phyloP scores from a whole-genome alignment of 2,113 vertebrate species.

The Nanger granti region DNA sequence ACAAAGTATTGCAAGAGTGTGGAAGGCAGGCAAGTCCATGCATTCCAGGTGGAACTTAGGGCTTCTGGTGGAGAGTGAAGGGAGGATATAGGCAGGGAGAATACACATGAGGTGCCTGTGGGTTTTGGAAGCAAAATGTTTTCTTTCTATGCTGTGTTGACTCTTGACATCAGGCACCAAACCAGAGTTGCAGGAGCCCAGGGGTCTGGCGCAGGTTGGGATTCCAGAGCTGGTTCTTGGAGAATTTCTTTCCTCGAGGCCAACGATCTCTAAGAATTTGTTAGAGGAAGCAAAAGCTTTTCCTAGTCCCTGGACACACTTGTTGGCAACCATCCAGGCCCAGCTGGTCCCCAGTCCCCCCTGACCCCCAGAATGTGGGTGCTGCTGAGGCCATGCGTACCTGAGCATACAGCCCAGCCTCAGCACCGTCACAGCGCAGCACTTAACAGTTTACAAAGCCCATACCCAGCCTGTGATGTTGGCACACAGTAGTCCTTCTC shows the following conservation, averaged over 20 bases:
- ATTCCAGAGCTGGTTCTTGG: not conserved
- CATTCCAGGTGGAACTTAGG: not conserved
- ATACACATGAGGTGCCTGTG: not conserved
- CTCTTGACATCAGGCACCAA: not conserved
- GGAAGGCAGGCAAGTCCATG: rapidly evolving
- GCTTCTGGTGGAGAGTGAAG: not conserved
- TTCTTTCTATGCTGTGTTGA: not conserved
- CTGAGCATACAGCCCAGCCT: not conserved
- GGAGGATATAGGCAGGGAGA: not conserved
- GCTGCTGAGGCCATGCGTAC: not conserved
- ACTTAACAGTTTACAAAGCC: not conserved
- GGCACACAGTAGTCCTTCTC: not conserved
- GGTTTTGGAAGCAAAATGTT: not conserved
- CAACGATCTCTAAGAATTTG: not conserved
- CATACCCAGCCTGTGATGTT: not conserved
- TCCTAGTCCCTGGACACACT: not conserved
- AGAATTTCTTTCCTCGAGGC: not conserved
- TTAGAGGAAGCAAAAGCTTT: not conserved
- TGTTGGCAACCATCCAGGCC: not conserved
- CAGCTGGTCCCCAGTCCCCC: rapidly evolving
- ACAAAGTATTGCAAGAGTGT: not conserved
- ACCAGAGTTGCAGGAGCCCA: not conserved
- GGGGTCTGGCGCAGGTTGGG: not conserved
- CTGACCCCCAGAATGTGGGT: not conserved
- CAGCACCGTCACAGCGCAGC: rapidly evolving